phyloP scores from a whole-genome alignment of 2,888 invertebrate genomes.

The Altica lythri region DNA sequence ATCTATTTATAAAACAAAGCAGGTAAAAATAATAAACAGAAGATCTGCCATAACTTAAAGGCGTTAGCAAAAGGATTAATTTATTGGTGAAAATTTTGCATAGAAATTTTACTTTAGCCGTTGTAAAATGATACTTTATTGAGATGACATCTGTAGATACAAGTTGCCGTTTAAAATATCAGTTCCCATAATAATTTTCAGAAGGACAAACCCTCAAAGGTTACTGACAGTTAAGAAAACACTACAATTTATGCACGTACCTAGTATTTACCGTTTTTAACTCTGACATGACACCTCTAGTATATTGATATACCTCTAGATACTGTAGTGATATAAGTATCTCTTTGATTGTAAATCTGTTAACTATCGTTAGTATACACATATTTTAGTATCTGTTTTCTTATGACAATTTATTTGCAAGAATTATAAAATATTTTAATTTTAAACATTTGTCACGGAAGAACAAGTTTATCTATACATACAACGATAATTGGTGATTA shows the following conservation, averaged over 20 bases:
- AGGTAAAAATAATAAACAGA: no score
- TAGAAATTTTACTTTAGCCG: slow-evolving; percentile 26
- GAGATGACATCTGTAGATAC: slow-evolving; percentile 30
- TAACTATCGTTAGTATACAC: no score
- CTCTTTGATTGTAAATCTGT: background rate
- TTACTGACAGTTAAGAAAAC: slow-evolving; percentile 19
- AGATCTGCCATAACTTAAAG: slow-evolving; percentile 30
- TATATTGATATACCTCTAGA: slow-evolving; percentile 20
- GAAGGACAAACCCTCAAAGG: slow-evolving; percentile 17
- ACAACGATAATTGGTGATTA: no score
- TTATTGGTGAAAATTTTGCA: slow-evolving; percentile 32
- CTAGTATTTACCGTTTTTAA: slow-evolving; percentile 21
- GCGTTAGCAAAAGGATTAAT: slow-evolving; percentile 23
- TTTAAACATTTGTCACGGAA: no score
- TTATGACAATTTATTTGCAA: no score
- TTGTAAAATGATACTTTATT: slow-evolving; percentile 34
- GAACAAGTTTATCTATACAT: no score
- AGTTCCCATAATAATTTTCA: slow-evolving; percentile 28
- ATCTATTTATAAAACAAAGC: no score
- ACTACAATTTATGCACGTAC: slow-evolving; percentile 18
- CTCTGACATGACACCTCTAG: slow-evolving; percentile 18
- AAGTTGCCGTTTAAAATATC: slow-evolving; percentile 23
- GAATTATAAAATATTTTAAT: no score
- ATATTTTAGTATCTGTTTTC: no score
- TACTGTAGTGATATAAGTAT: background rate